Evolutionary conservation across 2,797 vertebrate species (phyloP).

Genomic region (Corythornis leucogaster): DNA sequence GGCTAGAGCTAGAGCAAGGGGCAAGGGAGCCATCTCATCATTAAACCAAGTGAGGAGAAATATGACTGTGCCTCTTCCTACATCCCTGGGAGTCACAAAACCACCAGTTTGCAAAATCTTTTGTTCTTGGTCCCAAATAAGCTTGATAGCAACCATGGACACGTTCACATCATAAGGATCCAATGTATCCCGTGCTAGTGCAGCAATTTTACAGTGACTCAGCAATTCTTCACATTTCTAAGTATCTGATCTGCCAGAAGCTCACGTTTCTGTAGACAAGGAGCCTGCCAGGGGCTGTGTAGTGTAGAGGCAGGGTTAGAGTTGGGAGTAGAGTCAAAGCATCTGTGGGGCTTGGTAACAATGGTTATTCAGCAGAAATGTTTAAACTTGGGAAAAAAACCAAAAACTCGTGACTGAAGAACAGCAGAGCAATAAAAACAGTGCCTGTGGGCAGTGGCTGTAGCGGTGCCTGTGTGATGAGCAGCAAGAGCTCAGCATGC

Average conservation of each 20-base stretch:
- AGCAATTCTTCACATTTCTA: fast-evolving
- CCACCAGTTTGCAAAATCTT: background rate
- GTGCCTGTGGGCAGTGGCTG: background rate
- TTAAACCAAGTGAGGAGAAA: background rate
- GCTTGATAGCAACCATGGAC: background rate
- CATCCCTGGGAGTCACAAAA: background rate
- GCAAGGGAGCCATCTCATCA: background rate
- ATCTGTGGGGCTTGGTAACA: background rate
- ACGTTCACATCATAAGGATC: background rate
- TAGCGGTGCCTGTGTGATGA: background rate
- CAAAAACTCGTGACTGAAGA: background rate
- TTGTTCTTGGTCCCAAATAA: background rate
- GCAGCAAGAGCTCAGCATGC: background rate
- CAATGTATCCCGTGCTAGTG: fast-evolving
- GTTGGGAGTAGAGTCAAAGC: background rate
- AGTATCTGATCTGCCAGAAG: background rate
- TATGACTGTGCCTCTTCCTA: fast-evolving
- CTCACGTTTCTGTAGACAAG: fast-evolving
- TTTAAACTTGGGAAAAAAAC: background rate
- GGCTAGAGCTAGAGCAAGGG: background rate
- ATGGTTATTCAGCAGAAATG: background rate
- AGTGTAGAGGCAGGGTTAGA: fast-evolving
- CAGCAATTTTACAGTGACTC: background rate
- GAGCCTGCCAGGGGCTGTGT: background rate
- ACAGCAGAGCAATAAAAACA: background rate